These are phyloP conservation scores for Galeopsomyia nigrocyanea DNA, from an alignment of 2,888 invertebrate species.

Conservation along the genomic window DNA sequence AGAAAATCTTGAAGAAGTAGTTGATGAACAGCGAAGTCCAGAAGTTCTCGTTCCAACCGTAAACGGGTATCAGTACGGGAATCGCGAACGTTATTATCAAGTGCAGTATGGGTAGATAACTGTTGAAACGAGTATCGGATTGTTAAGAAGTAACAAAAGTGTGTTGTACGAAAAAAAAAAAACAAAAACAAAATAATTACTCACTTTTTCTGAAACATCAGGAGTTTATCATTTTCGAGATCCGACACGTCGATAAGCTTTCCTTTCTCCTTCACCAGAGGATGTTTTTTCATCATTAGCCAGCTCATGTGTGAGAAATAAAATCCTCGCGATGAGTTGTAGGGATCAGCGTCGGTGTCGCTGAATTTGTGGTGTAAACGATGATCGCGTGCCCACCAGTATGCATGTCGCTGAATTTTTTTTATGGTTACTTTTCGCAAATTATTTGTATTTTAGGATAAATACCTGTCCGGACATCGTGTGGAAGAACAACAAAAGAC, in stretches of 20 bases:
- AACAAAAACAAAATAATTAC: no score
- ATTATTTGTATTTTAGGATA: no score
- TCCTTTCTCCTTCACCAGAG: slow-evolving; percentile 78
- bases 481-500: slow-evolving; percentile 34
- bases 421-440: no score
- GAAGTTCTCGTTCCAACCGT: slow-evolving; percentile 48
- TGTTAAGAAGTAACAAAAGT: no score
- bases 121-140: no score
- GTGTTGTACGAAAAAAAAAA: no score
- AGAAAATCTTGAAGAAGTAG: slow-evolving; percentile 71
- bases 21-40: no score
- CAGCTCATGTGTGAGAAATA: slow-evolving; percentile 92
- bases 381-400: slow-evolving; percentile 82
- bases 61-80: slow-evolving; percentile 77
- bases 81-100: slow-evolving; percentile 74
- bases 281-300: slow-evolving; percentile 85
- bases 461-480: no score
- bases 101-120: no score
- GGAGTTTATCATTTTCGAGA: slow-evolving; percentile 73
- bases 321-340: slow-evolving; percentile 85
- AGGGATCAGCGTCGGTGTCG: slow-evolving; percentile 83
- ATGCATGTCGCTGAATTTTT: no score
- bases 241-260: slow-evolving; percentile 82
- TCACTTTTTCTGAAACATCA: slow-evolving; percentile 17
- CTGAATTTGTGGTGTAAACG: slow-evolving; percentile 85